Conservation (phyloP, 2,888 invertebrate genomes). For the Lamellibrachia satsuma region DNA sequence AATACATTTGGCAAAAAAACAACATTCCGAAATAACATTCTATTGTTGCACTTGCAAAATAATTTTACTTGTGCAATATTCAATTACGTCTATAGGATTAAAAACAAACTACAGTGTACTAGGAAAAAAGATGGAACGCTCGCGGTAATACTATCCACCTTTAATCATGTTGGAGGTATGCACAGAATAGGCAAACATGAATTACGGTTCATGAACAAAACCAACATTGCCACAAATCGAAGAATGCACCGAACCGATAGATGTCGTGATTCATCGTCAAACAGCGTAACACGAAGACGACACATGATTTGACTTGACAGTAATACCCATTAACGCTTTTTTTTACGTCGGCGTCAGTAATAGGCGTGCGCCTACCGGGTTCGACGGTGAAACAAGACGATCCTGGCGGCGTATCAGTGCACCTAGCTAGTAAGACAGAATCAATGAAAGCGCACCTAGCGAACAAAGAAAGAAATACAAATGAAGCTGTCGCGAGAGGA, state of each 20-base stretch:
- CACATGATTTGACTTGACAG: background rate
- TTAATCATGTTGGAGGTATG: too few species aligned
- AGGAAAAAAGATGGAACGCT: too few species aligned
- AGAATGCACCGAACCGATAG: background rate
- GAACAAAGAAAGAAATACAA: background rate
- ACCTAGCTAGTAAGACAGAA: background rate
- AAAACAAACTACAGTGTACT: too few species aligned
- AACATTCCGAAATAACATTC: too few species aligned
- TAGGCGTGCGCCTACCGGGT: background rate
- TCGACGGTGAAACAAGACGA: background rate
- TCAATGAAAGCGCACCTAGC: background rate
- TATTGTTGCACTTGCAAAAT: too few species aligned
- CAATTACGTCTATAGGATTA: too few species aligned
- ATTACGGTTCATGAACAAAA: background rate
- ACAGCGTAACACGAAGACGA: background rate
- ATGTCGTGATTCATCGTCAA: background rate
- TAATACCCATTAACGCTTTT: background rate
- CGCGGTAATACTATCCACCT: too few species aligned
- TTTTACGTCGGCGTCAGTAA: background rate
- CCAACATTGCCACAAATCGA: background rate
- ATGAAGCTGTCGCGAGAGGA: background rate
- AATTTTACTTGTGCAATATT: too few species aligned
- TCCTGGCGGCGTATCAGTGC: background rate
- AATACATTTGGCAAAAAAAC: too few species aligned
- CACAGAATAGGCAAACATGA: background rate